phyloP scores from a whole-genome alignment of 2,888 invertebrate genomes.

The Notodromas monacha region DNA sequence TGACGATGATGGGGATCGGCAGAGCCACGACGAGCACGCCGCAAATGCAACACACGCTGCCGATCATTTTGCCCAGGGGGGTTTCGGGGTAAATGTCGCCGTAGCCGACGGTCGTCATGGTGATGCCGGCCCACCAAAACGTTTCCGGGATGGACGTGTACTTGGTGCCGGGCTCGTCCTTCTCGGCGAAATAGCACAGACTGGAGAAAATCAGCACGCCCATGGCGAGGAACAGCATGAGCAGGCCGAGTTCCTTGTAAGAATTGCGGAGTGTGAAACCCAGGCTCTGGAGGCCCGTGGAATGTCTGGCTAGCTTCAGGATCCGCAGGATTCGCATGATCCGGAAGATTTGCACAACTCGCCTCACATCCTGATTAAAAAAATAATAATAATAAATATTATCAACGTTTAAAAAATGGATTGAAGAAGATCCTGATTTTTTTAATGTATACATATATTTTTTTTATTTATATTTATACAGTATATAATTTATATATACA shows the following conservation, averaged over 20 bases:
- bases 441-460: too few species aligned
- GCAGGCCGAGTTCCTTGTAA: conserved; percentile 88
- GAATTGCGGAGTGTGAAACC: conserved; percentile 92
- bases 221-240: conserved; percentile 96
- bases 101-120: conserved; percentile 96
- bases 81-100: conserved; percentile 94
- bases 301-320: conserved; percentile 83
- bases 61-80: conserved; percentile 93
- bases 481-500: too few species aligned
- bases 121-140: conserved; percentile 99
- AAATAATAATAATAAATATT: too few species aligned
- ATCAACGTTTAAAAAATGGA: too few species aligned
- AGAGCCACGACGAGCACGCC: conserved; percentile 99
- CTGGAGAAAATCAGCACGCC: conserved; percentile 95
- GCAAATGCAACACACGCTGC: conserved; percentile 99
- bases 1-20: conserved; percentile 99
- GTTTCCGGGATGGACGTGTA: conserved; percentile 96
- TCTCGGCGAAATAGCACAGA: conserved; percentile 94
- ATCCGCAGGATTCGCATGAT: conserved; percentile 85
- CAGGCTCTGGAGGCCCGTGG: conserved; percentile 85
- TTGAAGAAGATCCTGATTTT: too few species aligned
- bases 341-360: conserved; percentile 91
- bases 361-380: conserved; percentile 84
- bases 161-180: conserved; percentile 77
- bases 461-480: too few species aligned